A percentile compares a stretch with the other conserved stretches of the same genome.
Evolutionary conservation across 2,797 vertebrate species (phyloP).

Genomic region (Neomorphus geoffroyi): DNA sequence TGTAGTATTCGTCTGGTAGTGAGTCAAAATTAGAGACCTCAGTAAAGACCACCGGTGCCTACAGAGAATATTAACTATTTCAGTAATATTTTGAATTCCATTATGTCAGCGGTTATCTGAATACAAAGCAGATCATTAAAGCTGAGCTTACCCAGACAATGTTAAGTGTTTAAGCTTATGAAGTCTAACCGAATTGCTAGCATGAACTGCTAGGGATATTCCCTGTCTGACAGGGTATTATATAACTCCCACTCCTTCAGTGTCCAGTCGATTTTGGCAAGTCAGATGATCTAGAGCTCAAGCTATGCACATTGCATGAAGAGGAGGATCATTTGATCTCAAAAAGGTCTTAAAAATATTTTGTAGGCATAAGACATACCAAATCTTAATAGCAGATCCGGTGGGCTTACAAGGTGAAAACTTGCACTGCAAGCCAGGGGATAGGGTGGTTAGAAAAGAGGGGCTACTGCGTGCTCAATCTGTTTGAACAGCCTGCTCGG

Average conservation of each 20-base stretch:
- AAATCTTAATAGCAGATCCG: background rate
- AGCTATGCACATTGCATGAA: background rate
- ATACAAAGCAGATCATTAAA: conserved; percentile 32
- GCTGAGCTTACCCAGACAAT: background rate
- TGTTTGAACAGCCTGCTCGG: conserved; percentile 10
- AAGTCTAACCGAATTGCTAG: conserved; percentile 13
- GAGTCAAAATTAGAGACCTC: conserved; percentile 17
- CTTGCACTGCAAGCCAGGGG: background rate
- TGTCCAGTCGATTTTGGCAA: background rate
- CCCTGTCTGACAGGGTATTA: background rate
- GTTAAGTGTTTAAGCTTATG: background rate
- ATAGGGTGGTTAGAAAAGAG: background rate
- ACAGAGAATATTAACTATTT: conserved; percentile 25
- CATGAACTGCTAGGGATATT: background rate
- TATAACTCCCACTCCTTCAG: background rate
- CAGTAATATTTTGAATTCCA: background rate
- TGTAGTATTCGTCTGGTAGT: background rate
- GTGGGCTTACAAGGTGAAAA: background rate
- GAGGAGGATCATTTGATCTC: background rate
- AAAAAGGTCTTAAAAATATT: background rate
- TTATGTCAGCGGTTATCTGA: background rate
- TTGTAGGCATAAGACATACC: background rate
- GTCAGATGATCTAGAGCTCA: background rate
- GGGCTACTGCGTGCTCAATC: conserved; percentile 4
- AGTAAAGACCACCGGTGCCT: background rate